A percentile compares a stretch with the other conserved stretches of the same genome.
phyloP scores from a whole-genome alignment of 2,113 vertebrate genomes.

The Saiga tatarica region DNA sequence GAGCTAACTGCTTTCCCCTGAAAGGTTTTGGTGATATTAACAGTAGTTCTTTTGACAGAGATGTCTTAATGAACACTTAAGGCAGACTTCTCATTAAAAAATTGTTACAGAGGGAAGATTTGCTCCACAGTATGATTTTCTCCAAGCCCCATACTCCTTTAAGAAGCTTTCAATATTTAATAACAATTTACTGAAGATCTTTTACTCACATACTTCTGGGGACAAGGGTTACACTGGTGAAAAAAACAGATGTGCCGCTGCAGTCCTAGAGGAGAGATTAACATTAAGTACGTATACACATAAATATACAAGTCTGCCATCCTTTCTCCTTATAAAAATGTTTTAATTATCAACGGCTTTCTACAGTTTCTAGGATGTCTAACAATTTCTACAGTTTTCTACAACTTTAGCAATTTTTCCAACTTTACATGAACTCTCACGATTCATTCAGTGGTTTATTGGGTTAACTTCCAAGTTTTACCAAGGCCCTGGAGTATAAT shows the following conservation, averaged over 20 bases:
- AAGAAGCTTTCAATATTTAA: background rate
- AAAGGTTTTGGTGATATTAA: background rate
- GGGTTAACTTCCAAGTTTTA: slow-evolving; percentile 36
- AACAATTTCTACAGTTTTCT: background rate
- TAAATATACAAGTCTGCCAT: background rate
- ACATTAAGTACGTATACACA: background rate
- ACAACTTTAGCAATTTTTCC: background rate
- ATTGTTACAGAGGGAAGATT: background rate
- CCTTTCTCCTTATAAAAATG: background rate
- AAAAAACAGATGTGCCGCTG: background rate
- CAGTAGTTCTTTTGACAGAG: background rate
- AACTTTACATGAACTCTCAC: background rate
- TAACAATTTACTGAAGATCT: background rate
- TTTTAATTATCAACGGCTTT: background rate
- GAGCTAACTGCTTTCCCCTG: background rate
- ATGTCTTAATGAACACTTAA: background rate
- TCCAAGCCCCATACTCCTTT: background rate
- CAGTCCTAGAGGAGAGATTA: background rate
- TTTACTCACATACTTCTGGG: background rate
- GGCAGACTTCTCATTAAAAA: background rate
- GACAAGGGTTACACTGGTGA: background rate
- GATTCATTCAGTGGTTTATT: background rate
- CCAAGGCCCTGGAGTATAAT: background rate
- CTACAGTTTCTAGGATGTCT: background rate
- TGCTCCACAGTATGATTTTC: background rate